Evolutionary conservation across 2,113 vertebrate genomes (phyloP).

Genomic region (Laticauda laticaudata): DNA sequence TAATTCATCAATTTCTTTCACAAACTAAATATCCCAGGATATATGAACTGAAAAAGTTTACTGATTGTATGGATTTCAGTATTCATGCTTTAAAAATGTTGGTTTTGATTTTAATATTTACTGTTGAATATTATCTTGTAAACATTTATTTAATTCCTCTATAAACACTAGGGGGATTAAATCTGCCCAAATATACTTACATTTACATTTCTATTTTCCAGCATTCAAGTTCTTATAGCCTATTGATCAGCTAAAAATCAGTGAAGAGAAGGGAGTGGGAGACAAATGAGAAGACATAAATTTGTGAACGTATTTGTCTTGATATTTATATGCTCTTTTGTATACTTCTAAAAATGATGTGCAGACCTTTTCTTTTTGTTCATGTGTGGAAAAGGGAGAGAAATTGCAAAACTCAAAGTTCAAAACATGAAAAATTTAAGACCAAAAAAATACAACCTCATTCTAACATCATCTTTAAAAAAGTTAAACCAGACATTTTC

Average conservation of each 20-base stretch:
- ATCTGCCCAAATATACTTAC: background rate
- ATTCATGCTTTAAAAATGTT: conserved; percentile 34
- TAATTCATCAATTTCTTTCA: background rate
- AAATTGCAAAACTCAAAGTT: background rate
- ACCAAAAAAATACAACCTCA: background rate
- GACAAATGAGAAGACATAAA: background rate
- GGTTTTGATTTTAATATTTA: background rate
- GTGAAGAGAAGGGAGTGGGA: background rate
- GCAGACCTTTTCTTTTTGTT: background rate
- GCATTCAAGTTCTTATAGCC: background rate
- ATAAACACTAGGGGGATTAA: background rate
- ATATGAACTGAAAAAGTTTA: background rate
- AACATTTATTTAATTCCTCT: conserved; percentile 39
- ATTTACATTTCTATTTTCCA: background rate
- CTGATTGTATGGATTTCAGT: background rate
- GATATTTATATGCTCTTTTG: background rate
- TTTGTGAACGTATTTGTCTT: background rate
- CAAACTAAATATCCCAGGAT: background rate
- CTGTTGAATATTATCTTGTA: conserved; percentile 26
- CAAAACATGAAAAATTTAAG: background rate
- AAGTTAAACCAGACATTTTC: background rate
- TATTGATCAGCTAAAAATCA: background rate
- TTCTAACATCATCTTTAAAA: background rate
- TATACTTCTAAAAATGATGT: background rate
- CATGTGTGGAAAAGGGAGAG: background rate